Conservation (phyloP, 2,888 invertebrate species). For the Keiferia lycopersicella region DNA sequence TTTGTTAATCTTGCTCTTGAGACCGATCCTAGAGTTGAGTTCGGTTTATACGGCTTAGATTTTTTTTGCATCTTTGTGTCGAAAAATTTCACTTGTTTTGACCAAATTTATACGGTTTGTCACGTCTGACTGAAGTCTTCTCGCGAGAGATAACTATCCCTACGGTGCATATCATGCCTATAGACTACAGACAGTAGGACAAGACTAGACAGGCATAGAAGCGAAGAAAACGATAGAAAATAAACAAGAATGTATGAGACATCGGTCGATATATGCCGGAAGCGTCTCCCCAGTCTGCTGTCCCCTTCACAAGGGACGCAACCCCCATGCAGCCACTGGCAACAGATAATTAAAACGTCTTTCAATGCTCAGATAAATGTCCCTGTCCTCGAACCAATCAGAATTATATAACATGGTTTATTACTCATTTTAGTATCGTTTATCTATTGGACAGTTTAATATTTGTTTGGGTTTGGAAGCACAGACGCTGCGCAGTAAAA, state of each 20-base stretch:
- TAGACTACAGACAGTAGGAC: too few relatives aligned
- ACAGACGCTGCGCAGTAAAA: not conserved
- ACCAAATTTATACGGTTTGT: too few relatives aligned
- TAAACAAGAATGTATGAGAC: not conserved
- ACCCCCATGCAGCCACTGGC: slow-evolving; percentile 4
- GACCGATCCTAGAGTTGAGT: too few relatives aligned
- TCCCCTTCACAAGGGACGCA: not conserved
- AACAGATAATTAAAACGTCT: slow-evolving; percentile 16
- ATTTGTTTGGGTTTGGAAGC: not conserved
- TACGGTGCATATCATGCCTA: too few relatives aligned
- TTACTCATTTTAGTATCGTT: not conserved
- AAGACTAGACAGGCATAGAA: too few relatives aligned
- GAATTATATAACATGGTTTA: not conserved
- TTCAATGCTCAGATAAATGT: slow-evolving; percentile 10
- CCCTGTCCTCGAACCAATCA: not conserved
- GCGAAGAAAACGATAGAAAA: too few relatives aligned
- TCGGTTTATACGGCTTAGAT: too few relatives aligned
- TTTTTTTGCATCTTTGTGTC: too few relatives aligned
- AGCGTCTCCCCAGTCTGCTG: not conserved
- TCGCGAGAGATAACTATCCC: too few relatives aligned
- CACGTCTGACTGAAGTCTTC: too few relatives aligned
- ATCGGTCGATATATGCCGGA: not conserved
- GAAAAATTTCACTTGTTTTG: too few relatives aligned
- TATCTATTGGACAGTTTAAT: not conserved
- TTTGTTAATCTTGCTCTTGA: too few relatives aligned